phyloP scores from a whole-genome alignment of 2,888 invertebrate species.

The Scaptomyza tumidula region DNA sequence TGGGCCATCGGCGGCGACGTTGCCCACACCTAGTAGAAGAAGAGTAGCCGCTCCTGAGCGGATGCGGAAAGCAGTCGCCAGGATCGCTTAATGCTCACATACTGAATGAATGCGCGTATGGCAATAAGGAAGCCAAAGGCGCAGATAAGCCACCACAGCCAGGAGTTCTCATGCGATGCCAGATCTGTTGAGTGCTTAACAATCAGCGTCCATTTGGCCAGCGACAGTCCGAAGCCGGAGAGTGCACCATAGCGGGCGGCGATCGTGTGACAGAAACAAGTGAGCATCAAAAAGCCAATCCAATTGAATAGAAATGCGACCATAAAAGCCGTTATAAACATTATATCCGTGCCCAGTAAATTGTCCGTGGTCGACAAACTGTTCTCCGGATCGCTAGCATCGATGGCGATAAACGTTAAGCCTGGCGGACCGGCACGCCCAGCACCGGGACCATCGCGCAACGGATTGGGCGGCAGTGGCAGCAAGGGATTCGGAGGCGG shows the following conservation, averaged over 20 bases:
- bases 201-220: constrained; percentile 97
- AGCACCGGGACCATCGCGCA: constrained; percentile 66
- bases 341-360: constrained; percentile 95
- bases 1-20: constrained; percentile 40
- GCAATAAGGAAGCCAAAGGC: constrained; percentile 95
- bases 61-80: constrained; percentile 94
- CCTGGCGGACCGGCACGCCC: constrained; percentile 85
- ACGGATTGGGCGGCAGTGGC: constrained; percentile 79
- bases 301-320: constrained; percentile 98
- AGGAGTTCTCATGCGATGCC: constrained; percentile 94
- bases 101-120: constrained; percentile 93
- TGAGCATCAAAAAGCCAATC: constrained; percentile 95
- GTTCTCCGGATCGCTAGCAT: constrained; percentile 88
- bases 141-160: constrained; percentile 97
- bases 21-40: constrained; percentile 89
- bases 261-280: constrained; percentile 97
- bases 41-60: constrained; percentile 93
- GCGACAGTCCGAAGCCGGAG: constrained; percentile 95
- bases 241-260: constrained; percentile 96
- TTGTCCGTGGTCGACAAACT: constrained; percentile 91
- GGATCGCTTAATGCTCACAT: constrained; percentile 94
- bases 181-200: constrained; percentile 95
- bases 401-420: constrained; percentile 91
- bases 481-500: constrained; percentile 81
- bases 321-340: constrained; percentile 97